Evolutionary conservation across 1,140 invertebrate species (phyloP).

Genomic region (Nautilus pompilius): DNA sequence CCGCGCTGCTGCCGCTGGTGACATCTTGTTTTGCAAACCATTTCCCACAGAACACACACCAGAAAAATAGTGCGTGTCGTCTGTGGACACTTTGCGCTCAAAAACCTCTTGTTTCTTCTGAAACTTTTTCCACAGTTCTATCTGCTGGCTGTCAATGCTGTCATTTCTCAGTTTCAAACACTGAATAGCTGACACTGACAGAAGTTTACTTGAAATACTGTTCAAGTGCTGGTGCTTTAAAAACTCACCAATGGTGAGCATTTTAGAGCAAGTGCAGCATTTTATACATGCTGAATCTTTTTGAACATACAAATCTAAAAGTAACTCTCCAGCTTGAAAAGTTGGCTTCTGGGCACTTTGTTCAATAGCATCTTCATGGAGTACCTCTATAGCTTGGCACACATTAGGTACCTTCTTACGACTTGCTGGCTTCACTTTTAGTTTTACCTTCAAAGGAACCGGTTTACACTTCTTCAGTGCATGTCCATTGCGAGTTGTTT

Average conservation of each 20-base stretch:
- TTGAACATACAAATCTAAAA: constrained; percentile 37
- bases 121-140: constrained; percentile 42
- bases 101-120: constrained; percentile 21
- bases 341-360: neutral
- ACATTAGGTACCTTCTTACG: neutral
- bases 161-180: neutral
- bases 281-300: constrained; percentile 35
- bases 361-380: neutral
- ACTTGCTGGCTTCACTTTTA: constrained; percentile 5
- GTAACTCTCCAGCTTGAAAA: constrained; percentile 37
- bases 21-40: no score
- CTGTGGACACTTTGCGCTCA: neutral
- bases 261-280: constrained; percentile 40
- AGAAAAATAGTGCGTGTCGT: no score
- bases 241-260: constrained; percentile 40
- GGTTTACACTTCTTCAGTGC: constrained; percentile 15
- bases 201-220: neutral
- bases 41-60: no score
- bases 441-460: constrained; percentile 30
- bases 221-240: constrained; percentile 35
- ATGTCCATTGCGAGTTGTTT: no score
- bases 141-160: neutral
- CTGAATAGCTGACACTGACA: neutral
- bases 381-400: neutral
- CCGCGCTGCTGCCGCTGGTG: no score